Base-by-base conservation (phyloP, 2,797 vertebrate species). In the Yasuhikotakia modesta region DNA sequence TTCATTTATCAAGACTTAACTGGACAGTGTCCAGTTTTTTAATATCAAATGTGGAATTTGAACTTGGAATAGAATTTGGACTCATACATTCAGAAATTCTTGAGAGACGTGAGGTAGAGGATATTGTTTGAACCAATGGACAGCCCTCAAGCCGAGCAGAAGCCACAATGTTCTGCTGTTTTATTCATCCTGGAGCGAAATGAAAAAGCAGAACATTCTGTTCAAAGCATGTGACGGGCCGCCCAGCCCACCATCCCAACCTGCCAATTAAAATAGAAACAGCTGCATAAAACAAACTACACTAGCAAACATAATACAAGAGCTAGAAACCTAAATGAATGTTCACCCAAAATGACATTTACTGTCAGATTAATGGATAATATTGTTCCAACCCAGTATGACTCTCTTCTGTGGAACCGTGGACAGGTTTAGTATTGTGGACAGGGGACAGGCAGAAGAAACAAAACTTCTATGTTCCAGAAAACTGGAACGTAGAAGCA, bases 21-120 rank as follows among this genome's bases (percentile, higher is more conserved):
- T n/a, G n/a, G n/a, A n/a, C 69, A 14, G 68, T 27, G 50, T 78
- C 70, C 73, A 78, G 61, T 60, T 83, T 79, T 80, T 80, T 80
- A 83, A 80, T 83, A 80, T 83, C 78, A 66, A 70, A 80, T 83
- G 79, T 80, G 82, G 82, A 83, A 83, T 82, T 84, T 80, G 77
- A 81, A 84, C 80, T 77, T 78, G 78, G 70, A 79, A 52, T 63
- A 27, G 73, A 71, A 75, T 73, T 70, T 68, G 69, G 76, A 74
- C 57, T 52, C 70, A 79, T 67, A 77, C 74, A 66, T 78, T 58
- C 75, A 70, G 75, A 80, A 58, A 79, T 45, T 79, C 82, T 73
- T 73, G 77, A 64, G 77, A 82, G 82, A 79, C 63, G 63, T 66
- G 79, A 79, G 76, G 79, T 77, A 71, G 72, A 76, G 76, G 82